These are phyloP conservation scores for Aulostomus chinensis DNA, from an alignment of 2,797 vertebrate genomes.

Conservation along the genomic window DNA sequence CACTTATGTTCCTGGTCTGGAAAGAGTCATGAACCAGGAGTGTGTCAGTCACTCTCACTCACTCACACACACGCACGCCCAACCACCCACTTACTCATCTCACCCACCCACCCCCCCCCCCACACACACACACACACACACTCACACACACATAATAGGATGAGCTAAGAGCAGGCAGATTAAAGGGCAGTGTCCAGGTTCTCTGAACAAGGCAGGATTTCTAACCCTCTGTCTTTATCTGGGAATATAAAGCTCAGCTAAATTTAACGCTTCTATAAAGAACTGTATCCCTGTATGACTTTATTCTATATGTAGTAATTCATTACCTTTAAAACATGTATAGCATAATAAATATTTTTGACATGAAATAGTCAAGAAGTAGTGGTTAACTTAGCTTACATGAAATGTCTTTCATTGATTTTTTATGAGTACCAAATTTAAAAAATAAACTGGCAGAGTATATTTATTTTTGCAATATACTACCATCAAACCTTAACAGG, in stretches of 20 bases:
- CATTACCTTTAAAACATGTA: no score
- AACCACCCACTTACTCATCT: background rate
- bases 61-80: background rate
- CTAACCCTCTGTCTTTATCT: constrained; percentile 54
- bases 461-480: no score
- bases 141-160: constrained; percentile 86
- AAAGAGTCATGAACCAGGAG: background rate
- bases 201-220: constrained; percentile 45
- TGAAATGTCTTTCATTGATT: no score
- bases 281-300: constrained; percentile 9
- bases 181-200: constrained; percentile 74
- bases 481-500: no score
- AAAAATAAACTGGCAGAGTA: no score
- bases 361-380: no score
- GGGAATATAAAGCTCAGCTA: constrained; percentile 63
- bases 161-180: constrained; percentile 83
- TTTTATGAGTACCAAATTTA: no score
- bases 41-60: background rate
- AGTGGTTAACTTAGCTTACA: no score
- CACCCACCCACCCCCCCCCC: constrained; percentile 37
- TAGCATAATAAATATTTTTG: no score
- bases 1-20: no score
- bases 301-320: background rate
- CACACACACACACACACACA: constrained; percentile 30
- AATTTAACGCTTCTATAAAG: constrained; percentile 43